These are phyloP conservation scores for Drosophila yakuba DNA, from an alignment of 1,140 invertebrate genomes.

Conservation along the genomic window DNA sequence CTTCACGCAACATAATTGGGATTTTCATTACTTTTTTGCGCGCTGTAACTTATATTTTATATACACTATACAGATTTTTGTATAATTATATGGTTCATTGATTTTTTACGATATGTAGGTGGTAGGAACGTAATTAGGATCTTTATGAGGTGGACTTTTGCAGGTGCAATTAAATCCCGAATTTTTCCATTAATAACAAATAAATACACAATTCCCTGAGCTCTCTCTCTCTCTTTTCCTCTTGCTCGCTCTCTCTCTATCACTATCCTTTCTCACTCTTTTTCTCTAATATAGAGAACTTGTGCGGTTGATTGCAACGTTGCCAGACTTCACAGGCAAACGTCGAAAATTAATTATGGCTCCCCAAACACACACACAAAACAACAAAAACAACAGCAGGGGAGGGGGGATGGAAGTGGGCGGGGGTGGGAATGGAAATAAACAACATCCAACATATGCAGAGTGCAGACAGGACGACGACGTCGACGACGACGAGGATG, in stretches of 20 bases:
- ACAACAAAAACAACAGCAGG: conserved; percentile 27
- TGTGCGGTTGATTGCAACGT: conserved; percentile 53
- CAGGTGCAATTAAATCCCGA: not conserved
- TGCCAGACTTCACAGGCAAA: conserved; percentile 64
- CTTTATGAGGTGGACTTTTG: not conserved
- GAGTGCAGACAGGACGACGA: conserved; percentile 49
- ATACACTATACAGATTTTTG: no score
- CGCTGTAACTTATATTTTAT: no score
- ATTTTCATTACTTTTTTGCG: not conserved
- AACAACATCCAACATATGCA: conserved; percentile 53
- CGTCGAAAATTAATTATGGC: conserved; percentile 71
- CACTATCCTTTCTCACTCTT: conserved; percentile 6
- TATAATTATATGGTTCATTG: not conserved
- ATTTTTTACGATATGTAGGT: not conserved
- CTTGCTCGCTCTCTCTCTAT: not conserved
- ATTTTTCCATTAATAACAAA: conserved; percentile 6
- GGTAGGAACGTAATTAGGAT: not conserved
- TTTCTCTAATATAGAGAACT: conserved; percentile 46
- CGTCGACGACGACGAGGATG: conserved; percentile 15
- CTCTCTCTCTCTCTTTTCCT: not conserved
- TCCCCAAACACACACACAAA: conserved; percentile 45
- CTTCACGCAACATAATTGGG: not conserved
- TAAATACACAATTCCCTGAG: conserved; percentile 15
- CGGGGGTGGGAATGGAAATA: conserved; percentile 17
- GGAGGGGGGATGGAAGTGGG: not conserved